Base-by-base conservation (phyloP, 2,797 vertebrate genomes). In the Enteromius fasciolatus region DNA sequence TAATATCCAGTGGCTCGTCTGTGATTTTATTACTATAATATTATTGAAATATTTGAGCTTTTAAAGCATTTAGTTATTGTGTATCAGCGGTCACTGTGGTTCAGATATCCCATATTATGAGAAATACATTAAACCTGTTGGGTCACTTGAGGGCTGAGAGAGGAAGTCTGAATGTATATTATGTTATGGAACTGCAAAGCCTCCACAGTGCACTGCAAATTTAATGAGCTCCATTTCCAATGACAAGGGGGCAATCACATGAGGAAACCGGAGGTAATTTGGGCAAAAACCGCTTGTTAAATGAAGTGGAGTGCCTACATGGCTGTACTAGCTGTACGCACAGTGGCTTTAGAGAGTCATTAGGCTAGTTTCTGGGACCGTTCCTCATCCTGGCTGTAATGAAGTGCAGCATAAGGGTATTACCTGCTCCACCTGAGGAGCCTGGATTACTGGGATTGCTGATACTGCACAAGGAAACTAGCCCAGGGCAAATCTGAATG, bases 11-110 rank as follows among this genome's bases (percentile, higher is more conserved):
- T n/a, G 36, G 74, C 15, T 75, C 1, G 8, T 1, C 17, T 1
- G 15, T n/a, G 36, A 63, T 76, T 1, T 1, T 23, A 76, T 41
- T 10, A 25, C 9, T 17, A 52, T 57, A 6, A 39, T 72, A 7
- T 80, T 39, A 11, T 66, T 44, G 74, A 76, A 83, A 76, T 80
- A 72, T 11, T 1, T 52, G 46, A 80, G 81, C 61, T 84, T 89
- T 84, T 87, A 90, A 85, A 90, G 89, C 87, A 83, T 84, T 88
- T 89, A 89, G 89, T 90, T 90, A 90, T 90, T 92, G 87, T 81
- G 73, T 74, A 88, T 88, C 76, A 78, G 80, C 89, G 86, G 88
- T 90, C 85, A 25, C 89, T 80, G 78, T 89, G 81, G 82, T 85
- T 63, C 77, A 86, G 83, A 82, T 85, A 23, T 78, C 11, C 31